Conservation (phyloP, 1,140 invertebrate species). For the Microplitis mediator region DNA sequence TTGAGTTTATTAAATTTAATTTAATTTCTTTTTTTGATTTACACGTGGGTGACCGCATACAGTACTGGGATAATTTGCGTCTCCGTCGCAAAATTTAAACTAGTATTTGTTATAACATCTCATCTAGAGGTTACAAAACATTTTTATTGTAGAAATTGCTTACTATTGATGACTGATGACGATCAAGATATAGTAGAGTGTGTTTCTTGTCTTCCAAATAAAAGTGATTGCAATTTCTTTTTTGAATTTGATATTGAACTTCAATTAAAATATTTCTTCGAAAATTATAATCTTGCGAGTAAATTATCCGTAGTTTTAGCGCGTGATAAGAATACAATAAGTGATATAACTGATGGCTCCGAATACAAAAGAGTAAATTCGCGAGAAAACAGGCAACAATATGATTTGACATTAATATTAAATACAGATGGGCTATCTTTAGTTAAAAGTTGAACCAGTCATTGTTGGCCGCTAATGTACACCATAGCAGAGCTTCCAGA, state of each 20-base stretch:
- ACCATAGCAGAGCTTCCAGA: conserved; percentile 30
- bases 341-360: conserved; percentile 20
- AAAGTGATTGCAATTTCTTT: too few relatives aligned
- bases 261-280: conserved; percentile 23
- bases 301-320: conserved; percentile 10
- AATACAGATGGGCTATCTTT: conserved; percentile 30
- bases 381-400: background rate
- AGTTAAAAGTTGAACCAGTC: conserved; percentile 24
- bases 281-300: conserved; percentile 13
- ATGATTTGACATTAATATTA: conserved; percentile 33
- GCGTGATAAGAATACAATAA: conserved; percentile 4
- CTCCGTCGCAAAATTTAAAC: too few relatives aligned
- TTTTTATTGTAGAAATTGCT: conserved; percentile 28
- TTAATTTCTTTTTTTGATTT: too few relatives aligned
- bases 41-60: too few relatives aligned
- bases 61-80: too few relatives aligned
- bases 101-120: conserved; percentile 7
- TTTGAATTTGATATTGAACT: background rate
- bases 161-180: conserved; percentile 1
- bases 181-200: conserved; percentile 5
- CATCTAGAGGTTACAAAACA: conserved; percentile 21
- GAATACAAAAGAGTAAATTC: conserved; percentile 28
- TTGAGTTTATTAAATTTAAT: too few relatives aligned
- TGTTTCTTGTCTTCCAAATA: background rate
- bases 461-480: conserved; percentile 31